Evolutionary conservation across 2,888 invertebrate species (phyloP), one percentile per base, ranked within the genome.

Genomic region (Agrilus biguttatus): DNA sequence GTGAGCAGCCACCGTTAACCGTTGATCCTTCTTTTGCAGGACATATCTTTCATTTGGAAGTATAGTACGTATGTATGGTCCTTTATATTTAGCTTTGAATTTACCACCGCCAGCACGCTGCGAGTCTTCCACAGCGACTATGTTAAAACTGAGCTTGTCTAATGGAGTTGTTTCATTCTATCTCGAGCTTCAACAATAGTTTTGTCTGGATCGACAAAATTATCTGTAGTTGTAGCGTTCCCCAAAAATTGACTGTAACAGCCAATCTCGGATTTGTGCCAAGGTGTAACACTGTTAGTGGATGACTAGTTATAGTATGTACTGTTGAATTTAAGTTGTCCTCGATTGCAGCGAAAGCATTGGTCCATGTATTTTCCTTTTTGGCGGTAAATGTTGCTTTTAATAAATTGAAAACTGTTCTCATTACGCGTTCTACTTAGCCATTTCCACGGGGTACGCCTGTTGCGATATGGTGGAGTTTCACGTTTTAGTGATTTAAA

Each of bases 21-120:
- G 35, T 10, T 38, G 39, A 14, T 45, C 49, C 17, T 49, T 45
- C 14, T 40, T 47, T 7, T 40, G 39, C n/a, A 52, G 38, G 4
- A 42, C 42, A 44, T 52, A 52, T 33, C 49, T 37, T 19, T 52
- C 51, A 44, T 51, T 46, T 13, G 51, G 49, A 14, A 52, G 37
- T 5, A 45, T 21, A 14, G 28, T 37, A 1, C 44, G 37, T n/a
- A n/a, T n/a, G n/a, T 45, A 50, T 14, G 49, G 47, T 17, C 49
- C 49, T 35, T 45, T 45, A 36, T 43, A 52, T 37, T 47, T 47
- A 6, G 48, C 23, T 33, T 40, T 44, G 12, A 45, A n/a, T 40
- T 44, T 45, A 2, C 43, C 45, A 14, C 43, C 43, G 12, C 39
- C 43, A 40, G 43, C 37, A 8, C 40, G 21, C 28, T 44, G 45